These are phyloP conservation scores for Lota lota DNA, from an alignment of 2,113 vertebrate species.

Conservation along the genomic window DNA sequence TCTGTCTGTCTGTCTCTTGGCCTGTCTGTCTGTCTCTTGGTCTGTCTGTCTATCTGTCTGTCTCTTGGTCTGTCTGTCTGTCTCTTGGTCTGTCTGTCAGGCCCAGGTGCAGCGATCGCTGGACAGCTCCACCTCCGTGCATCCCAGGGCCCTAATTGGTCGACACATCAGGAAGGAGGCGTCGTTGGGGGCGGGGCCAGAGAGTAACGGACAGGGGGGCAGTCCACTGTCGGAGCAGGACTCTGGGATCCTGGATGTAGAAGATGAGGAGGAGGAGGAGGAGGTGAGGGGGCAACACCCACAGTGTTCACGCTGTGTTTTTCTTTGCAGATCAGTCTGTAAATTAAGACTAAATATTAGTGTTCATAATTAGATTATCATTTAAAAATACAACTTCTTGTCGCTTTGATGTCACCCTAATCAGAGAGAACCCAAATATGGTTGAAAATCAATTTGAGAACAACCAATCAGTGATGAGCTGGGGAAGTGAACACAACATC, in stretches of 20 bases:
- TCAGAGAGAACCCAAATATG: neutral
- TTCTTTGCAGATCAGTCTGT: neutral
- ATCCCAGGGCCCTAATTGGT: constrained; percentile 75
- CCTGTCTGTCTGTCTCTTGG: too few species aligned
- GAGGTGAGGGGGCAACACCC: neutral
- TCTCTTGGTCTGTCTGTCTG: too few species aligned
- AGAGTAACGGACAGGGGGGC: constrained; percentile 75
- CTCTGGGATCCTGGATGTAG: constrained; percentile 90
- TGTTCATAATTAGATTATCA: too few species aligned
- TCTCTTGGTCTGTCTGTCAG: constrained; percentile 57
- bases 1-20: too few species aligned
- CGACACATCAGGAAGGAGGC: constrained; percentile 77
- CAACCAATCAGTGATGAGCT: neutral
- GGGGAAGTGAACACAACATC: too few species aligned
- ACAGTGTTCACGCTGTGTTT: too few species aligned
- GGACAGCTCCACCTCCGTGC: constrained; percentile 81
- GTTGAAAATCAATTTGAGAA: neutral
- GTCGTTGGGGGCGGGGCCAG: constrained; percentile 51
- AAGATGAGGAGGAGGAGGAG: constrained; percentile 89
- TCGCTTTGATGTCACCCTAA: too few species aligned
- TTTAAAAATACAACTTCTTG: too few species aligned
- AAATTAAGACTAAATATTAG: neutral
- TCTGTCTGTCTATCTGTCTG: too few species aligned
- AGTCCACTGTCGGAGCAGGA: constrained; percentile 87
- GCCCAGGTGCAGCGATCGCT: constrained; percentile 88